Evolutionary conservation across 2,888 invertebrate genomes (phyloP).

Genomic region (Sphecodes monilicornis): DNA sequence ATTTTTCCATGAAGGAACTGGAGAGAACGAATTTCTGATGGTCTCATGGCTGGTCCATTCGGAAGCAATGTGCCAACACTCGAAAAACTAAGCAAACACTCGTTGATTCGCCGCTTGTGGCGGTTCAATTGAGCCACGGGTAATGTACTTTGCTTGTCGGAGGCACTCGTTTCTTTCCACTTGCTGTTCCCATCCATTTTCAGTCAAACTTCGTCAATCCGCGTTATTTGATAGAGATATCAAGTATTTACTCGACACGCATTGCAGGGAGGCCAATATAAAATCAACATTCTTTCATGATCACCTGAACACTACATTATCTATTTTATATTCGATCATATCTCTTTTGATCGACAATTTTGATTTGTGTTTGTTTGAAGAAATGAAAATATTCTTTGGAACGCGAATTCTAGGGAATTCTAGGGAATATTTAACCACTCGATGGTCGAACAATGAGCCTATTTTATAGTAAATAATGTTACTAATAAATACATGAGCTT

Average conservation of each 20-base stretch:
- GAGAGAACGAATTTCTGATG: conserved; percentile 15
- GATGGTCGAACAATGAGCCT: too few relatives aligned
- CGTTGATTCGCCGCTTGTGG: conserved; percentile 40
- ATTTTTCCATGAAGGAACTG: background rate
- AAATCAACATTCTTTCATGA: background rate
- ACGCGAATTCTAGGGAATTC: too few relatives aligned
- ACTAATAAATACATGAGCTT: too few relatives aligned
- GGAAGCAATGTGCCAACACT: conserved; percentile 62
- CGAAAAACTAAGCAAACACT: conserved; percentile 60
- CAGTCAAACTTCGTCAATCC: conserved; percentile 8
- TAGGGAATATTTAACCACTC: too few relatives aligned
- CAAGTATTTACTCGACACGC: background rate
- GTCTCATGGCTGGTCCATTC: conserved; percentile 31
- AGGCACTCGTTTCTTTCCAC: conserved; percentile 10
- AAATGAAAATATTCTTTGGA: too few relatives aligned
- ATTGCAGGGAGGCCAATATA: background rate
- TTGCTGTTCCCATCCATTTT: conserved; percentile 17
- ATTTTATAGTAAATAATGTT: too few relatives aligned
- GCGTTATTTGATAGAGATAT: background rate
- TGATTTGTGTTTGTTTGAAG: too few relatives aligned
- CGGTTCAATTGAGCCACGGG: conserved; percentile 47
- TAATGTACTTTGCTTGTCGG: conserved; percentile 76
- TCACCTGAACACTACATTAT: background rate
- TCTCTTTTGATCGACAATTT: background rate
- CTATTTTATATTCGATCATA: background rate